Base-by-base conservation (phyloP, 2,888 invertebrate genomes). In the Ernsta delagoae region DNA sequence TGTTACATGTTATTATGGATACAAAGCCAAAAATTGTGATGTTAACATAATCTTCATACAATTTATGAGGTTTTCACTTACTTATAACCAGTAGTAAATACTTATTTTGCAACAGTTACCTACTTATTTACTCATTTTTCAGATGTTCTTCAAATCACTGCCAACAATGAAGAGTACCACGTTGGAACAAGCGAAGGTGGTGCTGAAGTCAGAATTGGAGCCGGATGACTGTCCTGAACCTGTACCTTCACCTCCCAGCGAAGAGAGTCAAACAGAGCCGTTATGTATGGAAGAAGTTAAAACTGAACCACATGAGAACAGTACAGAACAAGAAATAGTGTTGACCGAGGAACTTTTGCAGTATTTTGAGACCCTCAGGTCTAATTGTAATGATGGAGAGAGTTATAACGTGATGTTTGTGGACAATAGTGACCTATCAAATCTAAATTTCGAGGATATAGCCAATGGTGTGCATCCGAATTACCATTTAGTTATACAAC, bases 101-200 rank as follows among this genome's bases (percentile, higher is more conserved):
- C 24, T 24, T 24, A 24, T 24, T 1, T 24, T 24, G 24, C 24
- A 24, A 24, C 3, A 24, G 24, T 24, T n/a, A n/a, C n/a, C n/a
- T 24, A 1, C 24, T 24, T 24, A 24, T 24, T 24, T 24, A 24
- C 24, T 24, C 24, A 24, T 24, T 24, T 78, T 79, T 0, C 81
- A 92, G 92, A 91, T 90, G 90, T 90, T 88, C 79, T 84, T 86
- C 78, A 89, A 88, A 75, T 78, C 78, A 4, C 71, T 91, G 24
- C 91, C 92, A 6, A 83, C 78, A 0, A 75, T 92, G 74, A 77
- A 85, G 0, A 79, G 86, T 3, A 74, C 77, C 1, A 81, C 87
- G 71, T 67, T 89, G 1, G 71, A 83, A 43, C 76, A 85, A 39
- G 87, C 87, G 0, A 86, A 84, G 65, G 70, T 86, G 0, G 78